Base-by-base conservation (phyloP, 2,888 invertebrate species). In the Eurytoma adleriae region DNA sequence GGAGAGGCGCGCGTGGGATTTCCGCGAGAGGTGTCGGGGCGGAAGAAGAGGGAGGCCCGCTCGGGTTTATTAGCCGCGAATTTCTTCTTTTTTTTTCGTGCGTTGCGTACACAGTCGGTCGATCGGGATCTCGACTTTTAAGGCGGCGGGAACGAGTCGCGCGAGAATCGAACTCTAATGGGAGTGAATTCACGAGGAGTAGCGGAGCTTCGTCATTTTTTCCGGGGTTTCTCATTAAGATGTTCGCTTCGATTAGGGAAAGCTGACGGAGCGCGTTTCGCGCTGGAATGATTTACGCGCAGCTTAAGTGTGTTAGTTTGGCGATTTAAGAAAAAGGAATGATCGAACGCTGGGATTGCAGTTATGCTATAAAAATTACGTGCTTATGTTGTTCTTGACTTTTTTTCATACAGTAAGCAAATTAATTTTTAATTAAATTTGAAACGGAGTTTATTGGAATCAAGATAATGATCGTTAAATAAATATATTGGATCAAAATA, bases 141-240 rank as follows among this genome's bases (percentile, higher is more conserved):
- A 61, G 61, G 61, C 61, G 61, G 27, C 27, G 24, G 61, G 61
- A 61, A 61, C 20, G 14, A 24, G 61, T 40, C 40, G 40, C 40
- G 40, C 40, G 40, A 7, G 40, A 40, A 40, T 40, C 10, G 40
- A 40, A 40, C 40, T 40, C 27, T 64, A 48, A 64, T 48, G 64
- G n/a, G 48, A n/a, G 40, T 24, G 4, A 10, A n/a, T 16, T 18
- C 30, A 54, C 40, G 40, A 40, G 7, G 7, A 7, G 27, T 12
- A 27, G 18, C 27, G 54, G 16, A 54, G 27, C 48, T 48, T 66
- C 62, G 20, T 18, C 18, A 66, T 48, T 69, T 69, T 56, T 56
- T 54, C 18, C 56, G 56, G 27, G 13, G 18, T 56, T 40, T 56
- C 69, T 69, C 30, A 57, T 69, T 69, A 69, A 57, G 69, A 69